A percentile compares a stretch with the other conserved stretches of the same genome.
Evolutionary conservation across 2,888 invertebrate genomes (phyloP).

Genomic region (Lepidocyrtoides sp.): DNA sequence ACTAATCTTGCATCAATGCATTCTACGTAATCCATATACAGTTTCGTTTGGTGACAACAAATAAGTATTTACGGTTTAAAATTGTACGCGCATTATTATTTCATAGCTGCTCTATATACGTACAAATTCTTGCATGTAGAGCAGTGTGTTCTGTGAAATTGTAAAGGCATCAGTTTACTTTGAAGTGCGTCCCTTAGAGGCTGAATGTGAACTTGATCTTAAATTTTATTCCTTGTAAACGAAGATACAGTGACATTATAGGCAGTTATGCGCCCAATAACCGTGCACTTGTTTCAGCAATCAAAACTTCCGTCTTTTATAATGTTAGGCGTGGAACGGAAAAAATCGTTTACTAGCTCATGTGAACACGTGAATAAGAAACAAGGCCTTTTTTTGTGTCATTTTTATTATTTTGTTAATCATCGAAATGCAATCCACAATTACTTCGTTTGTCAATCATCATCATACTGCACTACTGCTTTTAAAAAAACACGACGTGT

Average conservation of each 20-base stretch:
- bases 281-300: not conserved
- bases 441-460: conserved; percentile 79
- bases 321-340: conserved; percentile 60
- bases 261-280: conserved; percentile 5
- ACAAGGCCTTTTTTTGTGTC: conserved; percentile 72
- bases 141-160: conserved; percentile 22
- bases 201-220: conserved; percentile 30
- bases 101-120: not conserved
- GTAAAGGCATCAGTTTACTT: not conserved
- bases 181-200: not conserved
- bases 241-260: not conserved
- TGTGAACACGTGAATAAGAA: conserved; percentile 34
- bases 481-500: conserved; percentile 47
- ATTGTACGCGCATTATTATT: not conserved
- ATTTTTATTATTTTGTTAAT: conserved; percentile 59
- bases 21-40: not conserved
- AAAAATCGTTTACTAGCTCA: conserved; percentile 47
- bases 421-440: conserved; percentile 65
- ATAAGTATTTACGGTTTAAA: not conserved
- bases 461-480: conserved; percentile 33
- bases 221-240: not conserved
- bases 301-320: conserved; percentile 69
- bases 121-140: not conserved
- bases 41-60: not conserved
- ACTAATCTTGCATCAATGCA: not conserved